Conservation (phyloP, 2,888 invertebrate genomes). For the Eumacrocentrus americanus region DNA sequence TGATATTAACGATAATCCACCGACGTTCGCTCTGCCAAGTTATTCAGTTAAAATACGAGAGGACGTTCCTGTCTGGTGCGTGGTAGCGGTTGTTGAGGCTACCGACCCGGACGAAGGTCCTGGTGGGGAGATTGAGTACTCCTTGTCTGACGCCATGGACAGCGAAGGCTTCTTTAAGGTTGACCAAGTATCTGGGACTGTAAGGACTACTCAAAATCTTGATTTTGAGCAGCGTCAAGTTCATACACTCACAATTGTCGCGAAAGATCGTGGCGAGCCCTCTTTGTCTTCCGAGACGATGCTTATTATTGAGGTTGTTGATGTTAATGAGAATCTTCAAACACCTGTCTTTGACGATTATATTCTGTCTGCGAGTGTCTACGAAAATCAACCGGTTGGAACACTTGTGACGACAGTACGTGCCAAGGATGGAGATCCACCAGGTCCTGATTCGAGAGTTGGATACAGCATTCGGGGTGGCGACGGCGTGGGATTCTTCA, state of each 20-base stretch:
- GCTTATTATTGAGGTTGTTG: slow-evolving; percentile 85
- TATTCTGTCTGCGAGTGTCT: slow-evolving; percentile 75
- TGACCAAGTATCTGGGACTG: slow-evolving; percentile 83
- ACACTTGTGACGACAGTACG: slow-evolving; percentile 77
- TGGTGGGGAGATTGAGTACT: slow-evolving; percentile 82
- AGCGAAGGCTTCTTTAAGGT: slow-evolving; percentile 79
- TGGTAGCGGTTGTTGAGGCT: slow-evolving; percentile 82
- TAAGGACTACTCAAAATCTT: slow-evolving; percentile 77
- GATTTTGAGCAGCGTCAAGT: slow-evolving; percentile 91
- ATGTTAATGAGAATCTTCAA: slow-evolving; percentile 92
- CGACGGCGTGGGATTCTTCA: slow-evolving; percentile 89
- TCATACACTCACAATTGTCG: slow-evolving; percentile 85
- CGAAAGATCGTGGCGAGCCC: slow-evolving; percentile 85
- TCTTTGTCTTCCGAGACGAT: slow-evolving; percentile 79
- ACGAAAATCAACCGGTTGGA: slow-evolving; percentile 81
- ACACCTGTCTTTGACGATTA: slow-evolving; percentile 84
- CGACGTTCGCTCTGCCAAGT: slow-evolving; percentile 77
- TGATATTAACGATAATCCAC: slow-evolving; percentile 91
- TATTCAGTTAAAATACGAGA: slow-evolving; percentile 86
- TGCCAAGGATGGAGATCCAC: slow-evolving; percentile 81
- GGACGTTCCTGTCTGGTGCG: slow-evolving; percentile 87
- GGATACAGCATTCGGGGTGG: slow-evolving; percentile 88
- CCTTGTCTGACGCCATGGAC: slow-evolving; percentile 72
- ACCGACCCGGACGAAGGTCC: slow-evolving; percentile 85
- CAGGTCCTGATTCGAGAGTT: slow-evolving; percentile 81